These are phyloP conservation scores for Apamea crenata DNA, from an alignment of 2,888 invertebrate species.

Conservation along the genomic window DNA sequence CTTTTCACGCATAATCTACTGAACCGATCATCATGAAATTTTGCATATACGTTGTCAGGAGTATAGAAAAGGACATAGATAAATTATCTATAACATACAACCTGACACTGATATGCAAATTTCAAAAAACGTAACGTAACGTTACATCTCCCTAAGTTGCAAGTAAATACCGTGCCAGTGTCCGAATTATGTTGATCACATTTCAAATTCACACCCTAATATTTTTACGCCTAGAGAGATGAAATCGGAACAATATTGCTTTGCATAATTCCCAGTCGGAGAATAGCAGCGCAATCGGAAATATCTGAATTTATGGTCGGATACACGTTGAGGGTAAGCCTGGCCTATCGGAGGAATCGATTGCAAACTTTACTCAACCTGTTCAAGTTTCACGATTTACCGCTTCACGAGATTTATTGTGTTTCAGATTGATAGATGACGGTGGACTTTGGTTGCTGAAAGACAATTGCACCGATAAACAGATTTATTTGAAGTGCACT, in stretches of 20 bases:
- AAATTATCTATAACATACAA: no score
- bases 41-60: no score
- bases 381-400: slow-evolving; percentile 42
- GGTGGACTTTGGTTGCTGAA: background rate
- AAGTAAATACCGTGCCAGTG: background rate
- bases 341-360: slow-evolving; percentile 52
- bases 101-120: no score
- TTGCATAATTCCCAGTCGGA: slow-evolving; percentile 36
- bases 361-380: slow-evolving; percentile 57
- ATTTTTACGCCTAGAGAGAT: slow-evolving; percentile 21
- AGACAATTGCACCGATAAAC: background rate
- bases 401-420: slow-evolving; percentile 50
- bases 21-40: no score
- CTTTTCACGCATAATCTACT: no score
- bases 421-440: slow-evolving; percentile 42
- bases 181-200: background rate
- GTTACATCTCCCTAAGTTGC: background rate
- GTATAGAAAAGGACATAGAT: no score
- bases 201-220: slow-evolving; percentile 21
- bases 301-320: slow-evolving; percentile 62
- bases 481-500: background rate
- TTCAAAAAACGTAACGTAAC: no score
- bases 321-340: slow-evolving; percentile 60
- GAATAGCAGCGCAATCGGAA: slow-evolving; percentile 50
- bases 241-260: slow-evolving; percentile 38